Conservation (phyloP, 2,888 invertebrate species). For the Pollenia labialis region DNA sequence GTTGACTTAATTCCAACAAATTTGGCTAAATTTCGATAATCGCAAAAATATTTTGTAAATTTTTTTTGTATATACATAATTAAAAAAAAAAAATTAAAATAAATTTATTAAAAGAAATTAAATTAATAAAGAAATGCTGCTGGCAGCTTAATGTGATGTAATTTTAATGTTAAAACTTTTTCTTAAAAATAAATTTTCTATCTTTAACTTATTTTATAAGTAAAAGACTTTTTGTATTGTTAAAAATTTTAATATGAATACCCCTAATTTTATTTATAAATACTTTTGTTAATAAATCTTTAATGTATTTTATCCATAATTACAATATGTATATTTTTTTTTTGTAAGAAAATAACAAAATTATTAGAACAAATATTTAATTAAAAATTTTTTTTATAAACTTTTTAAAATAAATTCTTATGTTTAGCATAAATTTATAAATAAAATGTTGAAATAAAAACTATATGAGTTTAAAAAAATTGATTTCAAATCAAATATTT, state of each 20-base stretch:
- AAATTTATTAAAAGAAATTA: neutral
- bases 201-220: constrained; percentile 58
- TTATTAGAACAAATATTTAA: constrained; percentile 41
- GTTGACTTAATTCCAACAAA: too few relatives aligned
- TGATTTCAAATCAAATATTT: too few relatives aligned
- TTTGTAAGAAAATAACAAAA: neutral
- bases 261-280: neutral
- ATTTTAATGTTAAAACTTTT: constrained; percentile 56
- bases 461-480: neutral
- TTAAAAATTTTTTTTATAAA: constrained; percentile 22
- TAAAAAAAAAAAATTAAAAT: neutral
- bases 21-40: too few relatives aligned
- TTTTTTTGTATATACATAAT: too few relatives aligned
- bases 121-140: constrained; percentile 60
- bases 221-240: constrained; percentile 64
- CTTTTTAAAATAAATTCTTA: neutral
- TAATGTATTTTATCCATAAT: neutral
- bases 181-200: constrained; percentile 40
- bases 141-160: constrained; percentile 73
- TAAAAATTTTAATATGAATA: neutral
- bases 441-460: neutral
- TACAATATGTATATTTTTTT: neutral
- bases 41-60: too few relatives aligned
- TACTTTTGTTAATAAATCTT: constrained; percentile 1
- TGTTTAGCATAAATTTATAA: constrained; percentile 19